phyloP scores from a whole-genome alignment of 1,140 invertebrate genomes.

The Aporrectodea caliginosa region DNA sequence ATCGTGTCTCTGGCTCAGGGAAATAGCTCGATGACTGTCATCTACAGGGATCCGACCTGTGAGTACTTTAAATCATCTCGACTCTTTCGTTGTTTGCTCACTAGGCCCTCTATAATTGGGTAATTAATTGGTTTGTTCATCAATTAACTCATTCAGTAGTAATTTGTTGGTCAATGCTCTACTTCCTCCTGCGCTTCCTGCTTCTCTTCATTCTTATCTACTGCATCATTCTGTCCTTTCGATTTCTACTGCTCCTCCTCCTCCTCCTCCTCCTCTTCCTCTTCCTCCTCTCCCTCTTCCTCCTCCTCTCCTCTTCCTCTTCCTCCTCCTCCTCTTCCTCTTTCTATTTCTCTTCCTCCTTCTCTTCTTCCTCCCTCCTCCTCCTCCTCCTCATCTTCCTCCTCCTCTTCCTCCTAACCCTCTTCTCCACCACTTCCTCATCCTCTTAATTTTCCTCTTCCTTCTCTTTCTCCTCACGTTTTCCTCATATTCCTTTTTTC shows the following conservation, averaged over 20 bases:
- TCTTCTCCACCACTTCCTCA: neutral
- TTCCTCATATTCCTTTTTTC: no score
- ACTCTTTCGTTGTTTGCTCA: no score
- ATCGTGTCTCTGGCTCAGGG: neutral
- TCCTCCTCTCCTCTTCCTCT: neutral
- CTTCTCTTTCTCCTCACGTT: no score
- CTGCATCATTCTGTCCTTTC: neutral
- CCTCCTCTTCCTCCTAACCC: neutral
- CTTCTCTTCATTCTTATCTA: neutral
- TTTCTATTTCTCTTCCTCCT: neutral
- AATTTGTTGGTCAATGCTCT: no score
- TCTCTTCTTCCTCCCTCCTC: neutral
- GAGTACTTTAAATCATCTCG: no score
- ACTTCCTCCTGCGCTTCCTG: neutral
- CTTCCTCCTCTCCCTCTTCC: neutral
- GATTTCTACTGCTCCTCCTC: neutral
- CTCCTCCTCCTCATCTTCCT: neutral
- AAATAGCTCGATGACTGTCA: neutral
- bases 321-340: neutral
- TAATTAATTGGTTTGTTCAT: no score
- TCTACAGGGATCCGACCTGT: neutral
- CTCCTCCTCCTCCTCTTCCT: neutral
- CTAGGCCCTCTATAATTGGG: no score
- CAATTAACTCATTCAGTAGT: no score
- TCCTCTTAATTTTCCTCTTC: neutral